These are phyloP conservation scores for Hyphantria cunea DNA, from an alignment of 1,140 invertebrate species.

Conservation along the genomic window DNA sequence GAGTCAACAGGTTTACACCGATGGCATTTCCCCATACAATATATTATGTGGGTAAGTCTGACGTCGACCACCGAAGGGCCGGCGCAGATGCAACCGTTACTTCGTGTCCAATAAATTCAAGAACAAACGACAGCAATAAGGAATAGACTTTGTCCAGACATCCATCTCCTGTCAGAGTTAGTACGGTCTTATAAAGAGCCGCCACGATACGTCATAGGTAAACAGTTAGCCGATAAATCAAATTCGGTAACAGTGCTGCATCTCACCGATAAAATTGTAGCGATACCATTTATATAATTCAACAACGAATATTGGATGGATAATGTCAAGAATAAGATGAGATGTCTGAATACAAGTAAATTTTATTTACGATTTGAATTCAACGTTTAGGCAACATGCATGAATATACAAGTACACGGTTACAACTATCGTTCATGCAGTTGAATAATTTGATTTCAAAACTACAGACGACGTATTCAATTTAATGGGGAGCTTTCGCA, in stretches of 20 bases:
- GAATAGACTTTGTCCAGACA: slow-evolving; percentile 51
- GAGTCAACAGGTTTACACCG: slow-evolving; percentile 48
- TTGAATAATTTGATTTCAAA: slow-evolving; percentile 30
- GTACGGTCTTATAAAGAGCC: slow-evolving; percentile 42
- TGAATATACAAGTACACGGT: slow-evolving; percentile 21
- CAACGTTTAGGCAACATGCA: slow-evolving; percentile 42
- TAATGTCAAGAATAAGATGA: slow-evolving; percentile 42
- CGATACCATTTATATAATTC: slow-evolving; percentile 61
- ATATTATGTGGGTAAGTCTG: slow-evolving; percentile 40
- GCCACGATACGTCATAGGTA: slow-evolving; percentile 51
- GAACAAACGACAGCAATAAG: slow-evolving; percentile 70
- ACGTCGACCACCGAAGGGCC: slow-evolving; percentile 38
- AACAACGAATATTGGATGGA: slow-evolving; percentile 52
- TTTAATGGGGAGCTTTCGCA: slow-evolving; percentile 10
- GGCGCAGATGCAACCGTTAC: slow-evolving; percentile 50
- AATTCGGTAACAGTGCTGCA: slow-evolving; percentile 52
- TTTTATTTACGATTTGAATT: slow-evolving; percentile 45
- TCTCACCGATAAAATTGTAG: slow-evolving; percentile 53
- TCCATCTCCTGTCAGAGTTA: slow-evolving; percentile 64
- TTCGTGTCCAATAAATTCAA: slow-evolving; percentile 69
- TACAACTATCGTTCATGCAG: slow-evolving; percentile 12
- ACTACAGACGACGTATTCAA: slow-evolving; percentile 7
- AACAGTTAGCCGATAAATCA: slow-evolving; percentile 59
- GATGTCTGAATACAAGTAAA: slow-evolving; percentile 38
- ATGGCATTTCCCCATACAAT: slow-evolving; percentile 44